phyloP scores from a whole-genome alignment of 2,113 vertebrate genomes.

The Paracanthobrama guichenoti region DNA sequence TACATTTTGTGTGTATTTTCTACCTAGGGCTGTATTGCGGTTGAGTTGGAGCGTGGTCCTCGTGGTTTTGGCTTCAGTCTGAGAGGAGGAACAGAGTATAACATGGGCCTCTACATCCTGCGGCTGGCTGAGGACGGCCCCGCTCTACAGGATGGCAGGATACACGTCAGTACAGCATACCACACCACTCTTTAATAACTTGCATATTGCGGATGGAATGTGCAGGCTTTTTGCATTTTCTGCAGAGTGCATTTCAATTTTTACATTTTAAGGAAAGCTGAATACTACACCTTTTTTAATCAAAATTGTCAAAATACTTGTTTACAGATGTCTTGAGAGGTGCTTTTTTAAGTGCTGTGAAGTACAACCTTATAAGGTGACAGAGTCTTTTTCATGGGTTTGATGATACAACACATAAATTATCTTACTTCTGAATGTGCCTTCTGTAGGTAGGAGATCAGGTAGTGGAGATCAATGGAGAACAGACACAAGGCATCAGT shows the following conservation, averaged over 20 bases:
- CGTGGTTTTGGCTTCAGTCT: conserved; percentile 96
- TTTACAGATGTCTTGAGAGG: background rate
- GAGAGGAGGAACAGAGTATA: conserved; percentile 95
- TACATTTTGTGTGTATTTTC: background rate
- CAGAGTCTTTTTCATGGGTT: background rate
- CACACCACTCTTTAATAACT: background rate
- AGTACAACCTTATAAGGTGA: background rate
- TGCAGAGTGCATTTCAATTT: no score
- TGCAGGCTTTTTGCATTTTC: background rate
- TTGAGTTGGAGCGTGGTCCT: conserved; percentile 90
- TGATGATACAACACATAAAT: conserved; percentile 3
- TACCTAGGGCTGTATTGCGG: conserved; percentile 83
- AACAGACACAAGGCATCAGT: conserved; percentile 96
- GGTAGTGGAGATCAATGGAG: conserved; percentile 97
- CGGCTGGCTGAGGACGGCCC: conserved; percentile 93
- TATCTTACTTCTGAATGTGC: background rate
- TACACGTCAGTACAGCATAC: conserved; percentile 86
- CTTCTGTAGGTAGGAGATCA: conserved; percentile 91
- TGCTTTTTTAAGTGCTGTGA: background rate
- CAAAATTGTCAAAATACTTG: background rate
- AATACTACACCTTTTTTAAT: background rate
- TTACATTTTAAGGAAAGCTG: background rate
- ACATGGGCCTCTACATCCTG: conserved; percentile 97
- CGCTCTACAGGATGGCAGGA: conserved; percentile 87
- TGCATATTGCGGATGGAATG: background rate